Conservation (phyloP, 2,797 vertebrate genomes). For the Dendrocincla tyrannina region DNA sequence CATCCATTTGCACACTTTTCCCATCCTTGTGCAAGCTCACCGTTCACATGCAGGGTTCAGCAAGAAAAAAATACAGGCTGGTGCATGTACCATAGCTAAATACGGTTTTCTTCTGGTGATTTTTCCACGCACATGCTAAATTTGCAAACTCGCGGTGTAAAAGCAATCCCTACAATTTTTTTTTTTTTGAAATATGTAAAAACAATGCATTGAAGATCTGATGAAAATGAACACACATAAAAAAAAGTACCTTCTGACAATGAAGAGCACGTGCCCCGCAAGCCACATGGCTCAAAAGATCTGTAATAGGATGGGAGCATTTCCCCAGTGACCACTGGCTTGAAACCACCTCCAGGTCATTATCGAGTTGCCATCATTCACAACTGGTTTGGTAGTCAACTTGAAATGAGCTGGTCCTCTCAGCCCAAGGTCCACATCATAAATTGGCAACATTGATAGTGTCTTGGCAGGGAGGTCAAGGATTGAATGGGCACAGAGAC, state of each 20-base stretch:
- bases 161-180: neutral
- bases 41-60: neutral
- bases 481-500: constrained; percentile 67
- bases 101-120: neutral
- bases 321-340: constrained; percentile 23
- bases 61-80: neutral
- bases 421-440: constrained; percentile 20
- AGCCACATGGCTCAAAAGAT: neutral
- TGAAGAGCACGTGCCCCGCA: neutral
- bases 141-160: neutral
- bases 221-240: neutral
- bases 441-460: constrained; percentile 50
- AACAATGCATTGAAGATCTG: neutral
- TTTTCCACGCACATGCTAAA: neutral
- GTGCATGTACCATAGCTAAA: neutral
- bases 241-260: neutral
- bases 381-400: constrained; percentile 11
- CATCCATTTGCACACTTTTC: neutral
- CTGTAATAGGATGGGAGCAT: neutral
- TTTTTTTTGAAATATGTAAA: neutral
- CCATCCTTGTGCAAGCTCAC: neutral
- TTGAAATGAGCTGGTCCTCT: constrained; percentile 20
- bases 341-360: constrained; percentile 56
- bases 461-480: constrained; percentile 63
- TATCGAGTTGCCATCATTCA: constrained; percentile 44